phyloP scores from a whole-genome alignment of 37 sponge, comb jelly and placozoan genomes.

The Chondrilla cf. caribensis region DNA sequence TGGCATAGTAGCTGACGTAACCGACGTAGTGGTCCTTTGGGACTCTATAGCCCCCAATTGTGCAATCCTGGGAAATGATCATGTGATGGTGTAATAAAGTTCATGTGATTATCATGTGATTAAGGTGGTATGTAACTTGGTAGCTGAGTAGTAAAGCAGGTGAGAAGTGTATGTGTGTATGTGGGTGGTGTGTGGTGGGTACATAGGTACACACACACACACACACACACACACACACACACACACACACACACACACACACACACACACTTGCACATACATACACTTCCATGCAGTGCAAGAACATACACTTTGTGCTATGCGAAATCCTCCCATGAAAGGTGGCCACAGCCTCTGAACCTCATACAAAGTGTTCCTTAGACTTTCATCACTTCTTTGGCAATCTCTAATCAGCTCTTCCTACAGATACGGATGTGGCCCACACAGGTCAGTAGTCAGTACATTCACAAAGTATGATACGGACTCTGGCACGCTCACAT shows the following conservation, averaged over 20 bases:
- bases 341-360: conserved; percentile 86
- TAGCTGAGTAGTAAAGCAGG: too few species aligned
- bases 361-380: conserved; percentile 63
- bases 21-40: conserved; percentile 55
- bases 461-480: neutral
- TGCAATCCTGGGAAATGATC: conserved; percentile 34
- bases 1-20: conserved; percentile 61
- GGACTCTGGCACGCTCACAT: too few species aligned
- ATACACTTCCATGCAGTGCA: too few species aligned
- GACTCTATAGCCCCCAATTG: conserved; percentile 65
- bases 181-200: too few species aligned
- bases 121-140: too few species aligned
- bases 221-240: too few species aligned
- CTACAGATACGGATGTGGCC: neutral
- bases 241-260: too few species aligned
- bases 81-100: too few species aligned
- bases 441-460: neutral
- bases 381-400: conserved; percentile 18
- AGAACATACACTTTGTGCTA: conserved; percentile 45
- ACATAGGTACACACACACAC: too few species aligned
- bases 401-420: conserved; percentile 28
- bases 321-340: conserved; percentile 77
- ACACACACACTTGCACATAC: too few species aligned
- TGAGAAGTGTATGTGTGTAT: too few species aligned
- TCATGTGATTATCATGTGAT: too few species aligned